These are phyloP conservation scores for Dolichotis patagonum DNA, from an alignment of 2,113 vertebrate species.

Conservation along the genomic window DNA sequence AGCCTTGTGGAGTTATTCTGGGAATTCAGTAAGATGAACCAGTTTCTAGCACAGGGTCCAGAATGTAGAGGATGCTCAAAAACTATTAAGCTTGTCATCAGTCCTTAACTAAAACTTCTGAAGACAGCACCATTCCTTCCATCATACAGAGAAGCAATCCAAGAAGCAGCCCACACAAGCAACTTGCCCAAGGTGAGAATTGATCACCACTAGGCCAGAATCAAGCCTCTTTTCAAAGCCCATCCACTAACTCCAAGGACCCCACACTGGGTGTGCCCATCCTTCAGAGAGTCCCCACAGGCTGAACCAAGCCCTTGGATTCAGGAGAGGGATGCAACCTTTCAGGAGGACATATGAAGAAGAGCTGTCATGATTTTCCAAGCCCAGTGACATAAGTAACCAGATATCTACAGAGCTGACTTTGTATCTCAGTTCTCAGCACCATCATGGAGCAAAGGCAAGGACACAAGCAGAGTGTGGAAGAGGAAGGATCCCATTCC, in stretches of 20 bases:
- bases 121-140: background rate
- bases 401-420: background rate
- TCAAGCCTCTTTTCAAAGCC: background rate
- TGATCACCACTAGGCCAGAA: background rate
- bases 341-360: background rate
- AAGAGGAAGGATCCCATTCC: background rate
- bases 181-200: fast-evolving
- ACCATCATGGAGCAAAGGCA: background rate
- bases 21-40: background rate
- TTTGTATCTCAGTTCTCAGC: background rate
- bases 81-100: background rate
- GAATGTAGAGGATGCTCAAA: background rate
- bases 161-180: background rate
- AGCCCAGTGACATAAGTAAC: background rate
- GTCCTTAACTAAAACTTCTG: background rate
- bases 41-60: background rate
- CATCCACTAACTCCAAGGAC: background rate
- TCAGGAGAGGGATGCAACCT: too few relatives aligned
- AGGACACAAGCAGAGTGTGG: background rate
- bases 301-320: background rate
- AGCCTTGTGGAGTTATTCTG: background rate
- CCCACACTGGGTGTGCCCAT: background rate
- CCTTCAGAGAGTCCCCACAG: background rate
- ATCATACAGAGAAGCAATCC: background rate
- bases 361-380: background rate